Evolutionary conservation across 2,888 invertebrate genomes (phyloP), one percentile per base, ranked within the genome.

Genomic region (Aleiodes leptofemur): DNA sequence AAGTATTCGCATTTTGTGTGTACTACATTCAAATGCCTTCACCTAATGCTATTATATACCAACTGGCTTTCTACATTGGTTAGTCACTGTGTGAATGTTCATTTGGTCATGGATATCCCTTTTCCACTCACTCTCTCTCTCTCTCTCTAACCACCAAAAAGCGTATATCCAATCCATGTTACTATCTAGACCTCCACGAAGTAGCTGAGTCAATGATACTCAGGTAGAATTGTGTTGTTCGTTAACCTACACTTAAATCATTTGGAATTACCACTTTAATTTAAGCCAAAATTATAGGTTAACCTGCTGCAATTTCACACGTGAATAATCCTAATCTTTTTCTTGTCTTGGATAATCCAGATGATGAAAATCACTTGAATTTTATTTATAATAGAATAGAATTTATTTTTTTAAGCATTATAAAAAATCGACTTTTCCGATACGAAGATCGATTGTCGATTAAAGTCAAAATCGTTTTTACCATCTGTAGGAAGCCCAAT

Each of bases 181-280:
- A 38, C 64, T 64, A 64, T 64, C 64, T n/a, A 31, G 34, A 13
- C 31, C 6, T 23, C 2, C 23, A 23, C 31, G 50, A 59, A 56
- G 56, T 31, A 55, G 70, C 9, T 34, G 53, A 29, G 31, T 68
- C 68, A 51, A 68, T 68, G 68, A 51, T 68, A 68, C 68, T 68
- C 51, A 0, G n/a, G 68, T 51, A 14, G 31, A 68, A 51, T 68
- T 31, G 51, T 31, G 51, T 50, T 68, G 68, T 68, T 68, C 68
- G 68, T 68, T 68, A 68, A 68, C 68, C 50, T 29, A 68, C 68
- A 29, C 14, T 51, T 68, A 68, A 68, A 51, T 51, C 68, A 68
- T 64, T 34, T 31, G 31, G 23, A 68, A 68, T 68, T 29, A 51
- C 51, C 68, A 51, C 68, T 68, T 51, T 50, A 68, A 29, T 68